Conservation (phyloP, 2,113 vertebrate species). For the Lampris megalopsis region DNA sequence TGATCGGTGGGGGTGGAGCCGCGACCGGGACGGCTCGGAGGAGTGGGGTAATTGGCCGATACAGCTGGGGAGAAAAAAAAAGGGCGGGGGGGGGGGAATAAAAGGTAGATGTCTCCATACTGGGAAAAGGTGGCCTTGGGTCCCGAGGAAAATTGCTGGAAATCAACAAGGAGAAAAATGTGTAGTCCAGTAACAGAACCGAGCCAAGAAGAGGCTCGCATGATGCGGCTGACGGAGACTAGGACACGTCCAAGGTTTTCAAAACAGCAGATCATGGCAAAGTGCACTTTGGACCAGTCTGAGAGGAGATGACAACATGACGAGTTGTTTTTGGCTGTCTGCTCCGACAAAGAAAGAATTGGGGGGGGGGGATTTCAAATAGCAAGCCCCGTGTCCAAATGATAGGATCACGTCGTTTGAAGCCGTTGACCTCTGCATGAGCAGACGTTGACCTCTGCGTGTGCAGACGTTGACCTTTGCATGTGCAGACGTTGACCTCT, state of each 20-base stretch:
- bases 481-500: no score
- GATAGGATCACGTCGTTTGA: background rate
- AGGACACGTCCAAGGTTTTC: conserved; percentile 46
- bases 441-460: background rate
- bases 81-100: no score
- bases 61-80: no score
- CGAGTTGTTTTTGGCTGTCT: background rate
- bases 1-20: no score
- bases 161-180: no score
- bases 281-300: background rate
- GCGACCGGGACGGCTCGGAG: no score
- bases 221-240: conserved; percentile 43
- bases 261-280: background rate
- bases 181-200: background rate
- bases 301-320: conserved; percentile 15
- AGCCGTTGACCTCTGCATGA: conserved; percentile 31
- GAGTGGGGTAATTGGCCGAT: no score
- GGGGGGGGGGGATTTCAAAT: no score
- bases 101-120: background rate
- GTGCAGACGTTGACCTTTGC: no score
- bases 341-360: background rate
- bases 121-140: conserved; percentile 37
- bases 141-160: conserved; percentile 28
- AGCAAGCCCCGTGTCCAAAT: background rate
- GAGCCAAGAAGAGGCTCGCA: conserved; percentile 41